phyloP scores from a whole-genome alignment of 1,140 invertebrate genomes.

The Pseudachorutes palmiensis region DNA sequence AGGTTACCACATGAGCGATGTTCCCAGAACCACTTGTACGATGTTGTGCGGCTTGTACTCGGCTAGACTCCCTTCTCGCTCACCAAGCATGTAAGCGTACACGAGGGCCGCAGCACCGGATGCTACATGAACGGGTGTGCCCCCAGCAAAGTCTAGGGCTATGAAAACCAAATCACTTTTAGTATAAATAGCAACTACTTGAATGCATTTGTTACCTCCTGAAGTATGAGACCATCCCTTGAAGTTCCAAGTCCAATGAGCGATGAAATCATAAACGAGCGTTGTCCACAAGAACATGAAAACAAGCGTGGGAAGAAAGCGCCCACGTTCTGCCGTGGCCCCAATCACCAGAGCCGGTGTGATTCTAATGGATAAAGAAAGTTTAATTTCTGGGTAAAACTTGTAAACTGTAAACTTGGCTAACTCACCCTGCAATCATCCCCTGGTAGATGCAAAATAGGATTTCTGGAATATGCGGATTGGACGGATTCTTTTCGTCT shows the following conservation, averaged over 20 bases:
- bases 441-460: slow-evolving; percentile 33
- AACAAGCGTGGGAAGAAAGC: slow-evolving; percentile 32
- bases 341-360: slow-evolving; percentile 35
- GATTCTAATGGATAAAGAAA: slow-evolving; percentile 12
- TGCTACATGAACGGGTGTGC: slow-evolving; percentile 33
- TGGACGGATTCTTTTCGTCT: background rate
- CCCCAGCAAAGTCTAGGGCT: slow-evolving; percentile 34
- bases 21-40: slow-evolving; percentile 33
- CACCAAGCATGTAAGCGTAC: slow-evolving; percentile 28
- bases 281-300: slow-evolving; percentile 37
- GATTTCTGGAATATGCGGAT: slow-evolving; percentile 29
- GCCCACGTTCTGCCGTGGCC: slow-evolving; percentile 32
- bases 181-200: background rate
- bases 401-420: background rate
- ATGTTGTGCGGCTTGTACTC: slow-evolving; percentile 31
- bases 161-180: slow-evolving; percentile 3
- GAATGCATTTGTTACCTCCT: slow-evolving; percentile 17
- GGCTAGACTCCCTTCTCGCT: slow-evolving; percentile 19
- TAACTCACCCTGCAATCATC: slow-evolving; percentile 29
- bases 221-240: slow-evolving; percentile 19
- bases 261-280: slow-evolving; percentile 34
- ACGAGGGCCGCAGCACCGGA: slow-evolving; percentile 31
- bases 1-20: slow-evolving; percentile 31
- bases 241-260: slow-evolving; percentile 31
- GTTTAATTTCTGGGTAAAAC: too few relatives aligned